Conservation (phyloP, 1,140 invertebrate species). For the Tetramorium simillimum region DNA sequence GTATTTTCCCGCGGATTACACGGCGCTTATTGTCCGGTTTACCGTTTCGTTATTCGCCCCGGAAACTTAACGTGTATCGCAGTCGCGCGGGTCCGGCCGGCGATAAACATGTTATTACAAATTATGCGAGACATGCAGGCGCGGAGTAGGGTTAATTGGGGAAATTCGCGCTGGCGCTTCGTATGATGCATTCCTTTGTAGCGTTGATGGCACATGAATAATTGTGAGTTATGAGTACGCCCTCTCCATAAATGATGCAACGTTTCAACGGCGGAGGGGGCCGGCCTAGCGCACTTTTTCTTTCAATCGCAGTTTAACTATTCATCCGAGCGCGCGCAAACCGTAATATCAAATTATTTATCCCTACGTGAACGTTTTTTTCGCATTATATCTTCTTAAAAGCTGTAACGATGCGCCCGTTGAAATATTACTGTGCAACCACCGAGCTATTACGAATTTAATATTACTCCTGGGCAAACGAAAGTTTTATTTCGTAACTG, state of each 20-base stretch:
- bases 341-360: background rate
- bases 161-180: slow-evolving; percentile 21
- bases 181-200: slow-evolving; percentile 52
- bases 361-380: background rate
- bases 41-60: slow-evolving; percentile 41
- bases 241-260: background rate
- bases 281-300: background rate
- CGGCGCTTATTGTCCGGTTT: slow-evolving; percentile 40
- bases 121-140: slow-evolving; percentile 26
- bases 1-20: slow-evolving; percentile 48
- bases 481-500: background rate
- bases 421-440: background rate
- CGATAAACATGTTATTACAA: slow-evolving; percentile 38
- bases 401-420: background rate
- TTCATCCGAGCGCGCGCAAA: background rate
- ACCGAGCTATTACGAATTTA: background rate
- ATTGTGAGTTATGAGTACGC: slow-evolving; percentile 26
- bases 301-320: background rate
- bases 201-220: slow-evolving; percentile 39
- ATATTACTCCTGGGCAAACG: background rate
- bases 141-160: slow-evolving; percentile 34
- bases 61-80: slow-evolving; percentile 37
- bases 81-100: background rate
- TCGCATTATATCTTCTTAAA: slow-evolving; percentile 1
- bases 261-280: background rate